phyloP scores from a whole-genome alignment of 2,113 vertebrate species.

The Neogobius melanostomus region DNA sequence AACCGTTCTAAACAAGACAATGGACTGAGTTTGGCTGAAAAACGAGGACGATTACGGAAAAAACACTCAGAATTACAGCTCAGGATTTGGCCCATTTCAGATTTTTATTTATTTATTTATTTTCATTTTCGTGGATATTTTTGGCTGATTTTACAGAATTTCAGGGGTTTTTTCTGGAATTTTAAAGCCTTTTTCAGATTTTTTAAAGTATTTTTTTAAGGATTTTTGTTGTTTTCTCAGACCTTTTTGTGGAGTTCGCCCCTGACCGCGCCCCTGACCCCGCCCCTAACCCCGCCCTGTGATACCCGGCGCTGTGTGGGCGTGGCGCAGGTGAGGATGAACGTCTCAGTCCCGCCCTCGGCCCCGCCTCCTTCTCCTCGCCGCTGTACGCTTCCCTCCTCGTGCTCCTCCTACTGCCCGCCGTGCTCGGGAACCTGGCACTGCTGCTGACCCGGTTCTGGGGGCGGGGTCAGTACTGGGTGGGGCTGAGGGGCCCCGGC shows the following conservation, averaged over 20 bases:
- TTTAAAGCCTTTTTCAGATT: too few relatives aligned
- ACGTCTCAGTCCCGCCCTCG: background rate
- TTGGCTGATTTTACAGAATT: background rate
- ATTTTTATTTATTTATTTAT: background rate
- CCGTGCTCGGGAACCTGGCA: constrained; percentile 55
- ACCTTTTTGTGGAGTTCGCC: too few relatives aligned
- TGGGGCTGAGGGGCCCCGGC: constrained; percentile 12
- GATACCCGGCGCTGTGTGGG: background rate
- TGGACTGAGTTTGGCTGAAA: too few relatives aligned
- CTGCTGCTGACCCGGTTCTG: constrained; percentile 60
- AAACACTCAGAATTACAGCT: too few relatives aligned
- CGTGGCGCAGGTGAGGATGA: background rate
- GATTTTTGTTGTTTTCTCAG: too few relatives aligned
- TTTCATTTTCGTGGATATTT: background rate
- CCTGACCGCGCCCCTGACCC: background rate
- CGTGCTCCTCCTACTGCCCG: background rate
- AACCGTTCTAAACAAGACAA: too few relatives aligned
- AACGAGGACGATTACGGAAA: too few relatives aligned
- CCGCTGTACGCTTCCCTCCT: background rate
- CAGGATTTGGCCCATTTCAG: background rate
- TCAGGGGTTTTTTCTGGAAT: background rate
- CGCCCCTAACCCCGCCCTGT: background rate
- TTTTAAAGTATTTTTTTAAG: too few relatives aligned
- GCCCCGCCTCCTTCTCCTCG: background rate
- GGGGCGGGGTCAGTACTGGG: constrained; percentile 62